Conservation (phyloP, 2,888 invertebrate species). For the Zygaena filipendulae region DNA sequence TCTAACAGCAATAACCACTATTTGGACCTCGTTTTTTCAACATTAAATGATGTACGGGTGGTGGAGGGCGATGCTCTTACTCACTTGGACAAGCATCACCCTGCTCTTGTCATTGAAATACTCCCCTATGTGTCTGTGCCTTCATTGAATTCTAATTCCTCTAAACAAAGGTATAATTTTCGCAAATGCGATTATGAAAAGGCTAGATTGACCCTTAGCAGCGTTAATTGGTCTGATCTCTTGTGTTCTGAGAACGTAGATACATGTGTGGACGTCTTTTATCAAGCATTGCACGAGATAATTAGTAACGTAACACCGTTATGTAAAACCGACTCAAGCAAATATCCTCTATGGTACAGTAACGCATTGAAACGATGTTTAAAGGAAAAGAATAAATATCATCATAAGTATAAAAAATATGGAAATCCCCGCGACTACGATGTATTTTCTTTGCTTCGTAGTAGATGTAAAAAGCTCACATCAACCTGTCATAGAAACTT, state of each 20-base stretch:
- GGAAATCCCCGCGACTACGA: constrained; percentile 12
- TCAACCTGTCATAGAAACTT: constrained; percentile 5
- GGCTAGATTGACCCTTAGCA: neutral
- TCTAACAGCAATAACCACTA: constrained; percentile 4
- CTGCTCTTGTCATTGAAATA: constrained; percentile 3
- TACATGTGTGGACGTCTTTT: neutral
- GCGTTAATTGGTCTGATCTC: constrained; percentile 2
- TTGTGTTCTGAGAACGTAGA: constrained; percentile 5
- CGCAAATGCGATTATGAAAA: constrained; percentile 5
- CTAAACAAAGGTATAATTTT: constrained; percentile 5
- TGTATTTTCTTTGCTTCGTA: constrained; percentile 9
- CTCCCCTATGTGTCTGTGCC: neutral
- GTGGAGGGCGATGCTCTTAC: constrained; percentile 1
- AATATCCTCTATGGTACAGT: constrained; percentile 10
- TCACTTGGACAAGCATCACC: constrained; percentile 6
- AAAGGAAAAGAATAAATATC: constrained; percentile 10
- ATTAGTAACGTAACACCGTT: constrained; percentile 7
- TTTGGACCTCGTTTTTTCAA: constrained; percentile 8
- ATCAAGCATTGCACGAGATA: neutral
- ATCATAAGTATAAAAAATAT: constrained; percentile 11
- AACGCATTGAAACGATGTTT: constrained; percentile 5
- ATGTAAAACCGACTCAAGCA: neutral
- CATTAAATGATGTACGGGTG: neutral
- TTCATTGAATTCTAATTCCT: neutral
- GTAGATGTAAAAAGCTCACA: constrained; percentile 7